Conservation (phyloP, 2,113 vertebrate genomes). For the Pogona vitticeps region DNA sequence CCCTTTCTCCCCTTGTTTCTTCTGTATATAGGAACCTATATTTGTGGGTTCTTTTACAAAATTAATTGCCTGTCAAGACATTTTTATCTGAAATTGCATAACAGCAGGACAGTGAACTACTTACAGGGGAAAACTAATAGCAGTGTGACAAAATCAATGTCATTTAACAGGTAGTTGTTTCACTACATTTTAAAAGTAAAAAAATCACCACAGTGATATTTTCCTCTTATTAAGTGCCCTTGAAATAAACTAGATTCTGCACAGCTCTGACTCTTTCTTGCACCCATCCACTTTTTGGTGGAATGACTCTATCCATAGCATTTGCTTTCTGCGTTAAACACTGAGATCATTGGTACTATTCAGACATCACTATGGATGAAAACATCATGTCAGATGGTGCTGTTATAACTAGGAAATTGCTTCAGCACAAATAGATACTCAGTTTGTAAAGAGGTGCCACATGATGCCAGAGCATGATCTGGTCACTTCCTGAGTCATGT, state of each 20-base stretch:
- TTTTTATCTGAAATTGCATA: constrained; percentile 54
- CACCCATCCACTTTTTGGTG: neutral
- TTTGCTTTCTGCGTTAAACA: neutral
- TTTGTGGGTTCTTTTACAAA: constrained; percentile 9
- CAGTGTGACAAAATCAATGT: constrained; percentile 61
- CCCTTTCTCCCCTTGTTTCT: neutral
- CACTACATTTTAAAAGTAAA: constrained; percentile 15
- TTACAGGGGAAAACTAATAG: constrained; percentile 60
- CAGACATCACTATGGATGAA: neutral
- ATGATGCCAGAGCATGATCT: neutral
- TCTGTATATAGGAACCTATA: neutral
- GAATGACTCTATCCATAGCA: neutral
- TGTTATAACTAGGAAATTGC: neutral
- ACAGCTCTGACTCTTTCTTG: constrained; percentile 20
- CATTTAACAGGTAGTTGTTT: constrained; percentile 65
- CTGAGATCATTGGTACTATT: neutral
- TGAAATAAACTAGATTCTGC: constrained; percentile 27
- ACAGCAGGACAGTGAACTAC: constrained; percentile 51
- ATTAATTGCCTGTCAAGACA: constrained; percentile 16
- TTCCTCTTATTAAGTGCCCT: constrained; percentile 32
- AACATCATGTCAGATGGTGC: neutral
- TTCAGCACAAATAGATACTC: neutral
- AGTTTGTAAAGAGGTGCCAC: neutral
- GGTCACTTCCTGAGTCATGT: neutral
- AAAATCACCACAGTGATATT: constrained; percentile 49